These are phyloP conservation scores for Bactericera cockerelli DNA, from an alignment of 1,140 invertebrate genomes.

Conservation along the genomic window DNA sequence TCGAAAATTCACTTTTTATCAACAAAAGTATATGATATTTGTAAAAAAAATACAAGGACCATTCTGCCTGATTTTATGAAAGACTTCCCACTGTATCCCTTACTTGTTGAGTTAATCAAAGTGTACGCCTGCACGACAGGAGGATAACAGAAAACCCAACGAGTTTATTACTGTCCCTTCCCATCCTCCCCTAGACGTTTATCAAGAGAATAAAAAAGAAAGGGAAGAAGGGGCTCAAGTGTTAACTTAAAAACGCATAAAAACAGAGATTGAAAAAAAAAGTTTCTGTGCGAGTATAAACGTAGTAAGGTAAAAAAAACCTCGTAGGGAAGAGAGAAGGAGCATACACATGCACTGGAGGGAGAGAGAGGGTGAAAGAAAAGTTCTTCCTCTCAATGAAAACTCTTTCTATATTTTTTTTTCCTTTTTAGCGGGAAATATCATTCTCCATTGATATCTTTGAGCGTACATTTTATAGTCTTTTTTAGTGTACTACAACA, in stretches of 20 bases:
- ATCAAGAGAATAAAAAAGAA: conserved; percentile 2
- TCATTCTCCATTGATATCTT: background rate
- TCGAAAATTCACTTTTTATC: too few species aligned
- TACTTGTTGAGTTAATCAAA: too few species aligned
- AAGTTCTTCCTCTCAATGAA: conserved; percentile 4
- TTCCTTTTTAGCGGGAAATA: conserved; percentile 6
- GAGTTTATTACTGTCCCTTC: too few species aligned
- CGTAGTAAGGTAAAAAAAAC: background rate
- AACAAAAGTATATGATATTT: too few species aligned
- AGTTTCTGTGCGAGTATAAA: too few species aligned
- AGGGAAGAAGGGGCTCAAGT: background rate
- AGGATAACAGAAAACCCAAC: too few species aligned
- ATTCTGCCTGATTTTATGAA: too few species aligned
- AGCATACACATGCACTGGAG: background rate
- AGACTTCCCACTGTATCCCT: too few species aligned
- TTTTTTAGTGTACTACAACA: too few species aligned
- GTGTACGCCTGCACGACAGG: too few species aligned
- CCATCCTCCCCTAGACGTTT: background rate
- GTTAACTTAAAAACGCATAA: conserved; percentile 9
- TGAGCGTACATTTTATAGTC: background rate
- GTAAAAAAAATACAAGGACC: too few species aligned
- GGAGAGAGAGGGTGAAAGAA: background rate
- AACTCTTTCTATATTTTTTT: conserved; percentile 3
- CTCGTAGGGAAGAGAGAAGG: background rate
- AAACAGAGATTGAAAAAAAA: conserved; percentile 3